Base-by-base conservation (phyloP, 2,888 invertebrate species). In the Euspilapteryx auroguttella region DNA sequence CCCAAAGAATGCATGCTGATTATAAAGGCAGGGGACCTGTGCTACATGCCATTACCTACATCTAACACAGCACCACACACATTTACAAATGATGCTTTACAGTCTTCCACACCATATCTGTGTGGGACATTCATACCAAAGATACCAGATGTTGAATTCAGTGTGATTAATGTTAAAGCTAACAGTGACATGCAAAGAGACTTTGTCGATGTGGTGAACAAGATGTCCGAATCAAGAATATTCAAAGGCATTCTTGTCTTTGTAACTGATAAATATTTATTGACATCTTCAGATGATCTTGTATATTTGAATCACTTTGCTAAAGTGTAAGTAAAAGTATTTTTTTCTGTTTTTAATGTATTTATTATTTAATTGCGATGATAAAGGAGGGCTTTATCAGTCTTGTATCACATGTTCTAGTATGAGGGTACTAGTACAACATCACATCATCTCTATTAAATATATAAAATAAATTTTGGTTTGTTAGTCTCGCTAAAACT, bases 181-280 rank as follows among this genome's bases (percentile, higher is more conserved):
- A 38, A 49, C 29, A 35, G 30, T 23, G 40, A 47, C 17, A 43
- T 62, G 37, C 42, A 55, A 31, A 40, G 44, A 21, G 48, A 49
- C 5, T 55, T 55, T 39, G 54, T 44, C 40, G 45, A 48, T 38
- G 39, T 47, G 5, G 38, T 64, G 10, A 44, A 56, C 22, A 41
- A 49, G 21, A 32, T 73, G 27, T 42, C 56, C 4, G 42, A 53
- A 33, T 49, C 51, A 14, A 42, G 45, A 27, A 49, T 55, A 9
- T 48, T 75, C 8, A 75, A 71, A 40, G 75, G 68, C 1, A 45
- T 56, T 8, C 32, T 75, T 12, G 62, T 65, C 7, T 73, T 61
- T 52, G 61, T 66, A 2, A 69, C 68, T n/a, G 69, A 68, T 31
- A 66, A 58, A 35, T 71, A 56, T 29, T 40, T 73, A 3, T 38